Base-by-base conservation (phyloP, 2,113 vertebrate genomes). In the Camarhynchus parvulus region DNA sequence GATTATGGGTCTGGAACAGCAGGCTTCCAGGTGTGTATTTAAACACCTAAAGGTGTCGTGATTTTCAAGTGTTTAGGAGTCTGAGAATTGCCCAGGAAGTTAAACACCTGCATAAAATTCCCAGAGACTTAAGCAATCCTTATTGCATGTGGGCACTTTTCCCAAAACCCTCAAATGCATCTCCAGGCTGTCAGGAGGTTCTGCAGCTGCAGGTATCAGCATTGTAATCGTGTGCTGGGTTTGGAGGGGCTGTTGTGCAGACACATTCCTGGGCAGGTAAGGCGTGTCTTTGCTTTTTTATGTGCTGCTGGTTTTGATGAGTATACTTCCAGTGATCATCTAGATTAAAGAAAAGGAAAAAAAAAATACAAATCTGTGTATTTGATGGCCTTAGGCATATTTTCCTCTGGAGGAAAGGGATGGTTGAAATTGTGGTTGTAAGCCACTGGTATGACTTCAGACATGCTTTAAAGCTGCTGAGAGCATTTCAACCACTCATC, bases 121-220 rank as follows among this genome's bases (percentile, higher is more conserved):
- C 73, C 91, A 66, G 87, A 55, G 73, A 44, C 23, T 56, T 53
- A 8, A 81, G 61, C 53, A 58, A 44, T 86, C 56, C 28, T 44
- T 63, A 0, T 37, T 95, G 87, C 83, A 52, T 2, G 6, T 41
- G 56, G 76, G 72, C 56, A 2, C 47, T 89, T 64, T 52, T 59
- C 70, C 85, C 81, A 22, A 53, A 90, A 41, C 49, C 55, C 24
- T 75, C 41, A 77, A 39, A 68, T 96, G 88, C 94, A 49, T 90
- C 82, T 94, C 42, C 41, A 52, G 72, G 64, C 79, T 63, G 70
- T 59, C 31, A 39, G 33, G 82, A 83, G 53, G 13, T 90, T 27
- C 68, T 90, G 88, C 85, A 92, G 76, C 93, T 95, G 80, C 93
- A 53, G 30, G 35, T 74, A 88, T 67, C 88, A 81, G 87, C 72